Base-by-base conservation (phyloP, 2,888 invertebrate genomes). In the Clostera curtula region DNA sequence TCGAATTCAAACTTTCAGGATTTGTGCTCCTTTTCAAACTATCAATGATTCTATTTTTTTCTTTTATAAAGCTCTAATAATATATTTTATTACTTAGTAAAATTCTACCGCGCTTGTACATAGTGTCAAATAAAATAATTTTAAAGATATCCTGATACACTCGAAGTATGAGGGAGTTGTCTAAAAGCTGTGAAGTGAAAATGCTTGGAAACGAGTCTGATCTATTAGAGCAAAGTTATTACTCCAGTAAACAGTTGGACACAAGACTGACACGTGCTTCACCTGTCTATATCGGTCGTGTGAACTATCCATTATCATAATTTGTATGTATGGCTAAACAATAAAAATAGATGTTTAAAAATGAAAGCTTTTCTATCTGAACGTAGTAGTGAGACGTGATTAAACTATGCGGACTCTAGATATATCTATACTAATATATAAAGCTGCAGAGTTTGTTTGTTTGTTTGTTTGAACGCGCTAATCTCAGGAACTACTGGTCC, bases 301-400 rank as follows among this genome's bases (percentile, higher is more conserved):
- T 36, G 31, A 19, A 42, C 32, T 33, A 25, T 27, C 30, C 31
- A 26, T 35, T 33, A 35, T 19, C 27, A 32, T 31, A 21, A 27
- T 31, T 34, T 34, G 27, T 36, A 10, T n/a, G 12, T 43, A 36
- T 32, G 37, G 35, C 40, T 32, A 25, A 38, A 27, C 37, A 34
- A 29, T 36, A 36, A 35, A 33, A 40, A 36, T 43, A 43, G 32
- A 34, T 37, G 34, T 35, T 37, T 31, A 29, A 36, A 40, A 49
- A 49, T 49, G 34, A 40, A 38, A 40, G 36, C 19, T 47, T 36
- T 36, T n/a, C n/a, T n/a, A n/a, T n/a, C n/a, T n/a, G n/a, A n/a
- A n/a, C n/a, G n/a, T n/a, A n/a, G n/a, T n/a, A n/a, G n/a, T n/a
- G n/a, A n/a, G n/a, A n/a, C n/a, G n/a, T n/a, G n/a, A n/a, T n/a